These are phyloP conservation scores for Apamea crenata DNA, from an alignment of 2,888 invertebrate genomes.

Conservation along the genomic window DNA sequence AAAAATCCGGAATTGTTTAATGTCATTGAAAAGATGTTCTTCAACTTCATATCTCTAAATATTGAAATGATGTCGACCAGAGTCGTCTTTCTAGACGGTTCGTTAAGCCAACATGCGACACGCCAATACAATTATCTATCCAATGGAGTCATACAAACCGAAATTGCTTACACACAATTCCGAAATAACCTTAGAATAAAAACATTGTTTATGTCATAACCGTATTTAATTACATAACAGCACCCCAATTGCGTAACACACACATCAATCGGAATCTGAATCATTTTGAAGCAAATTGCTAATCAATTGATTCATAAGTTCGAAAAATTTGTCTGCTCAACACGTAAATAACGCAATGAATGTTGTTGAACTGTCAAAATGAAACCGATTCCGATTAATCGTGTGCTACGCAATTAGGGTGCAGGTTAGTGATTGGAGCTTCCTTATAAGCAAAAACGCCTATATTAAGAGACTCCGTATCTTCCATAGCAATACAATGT, in stretches of 20 bases:
- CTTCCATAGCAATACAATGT: background rate
- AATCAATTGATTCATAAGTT: too few relatives aligned
- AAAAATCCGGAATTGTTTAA: background rate
- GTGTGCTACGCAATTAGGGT: too few relatives aligned
- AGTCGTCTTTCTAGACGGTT: background rate
- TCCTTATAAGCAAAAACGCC: background rate
- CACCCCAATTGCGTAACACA: too few relatives aligned
- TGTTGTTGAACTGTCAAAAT: too few relatives aligned
- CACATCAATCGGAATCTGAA: too few relatives aligned
- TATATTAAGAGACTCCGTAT: background rate
- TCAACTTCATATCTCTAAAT: background rate
- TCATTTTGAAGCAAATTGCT: too few relatives aligned
- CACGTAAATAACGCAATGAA: too few relatives aligned
- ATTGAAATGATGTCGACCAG: background rate
- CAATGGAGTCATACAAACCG: background rate
- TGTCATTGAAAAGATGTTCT: background rate
- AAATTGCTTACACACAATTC: background rate
- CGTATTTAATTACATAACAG: background rate
- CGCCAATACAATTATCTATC: background rate
- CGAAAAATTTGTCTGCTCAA: too few relatives aligned
- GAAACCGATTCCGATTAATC: too few relatives aligned
- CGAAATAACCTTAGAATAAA: background rate
- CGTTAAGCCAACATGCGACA: background rate
- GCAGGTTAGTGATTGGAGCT: background rate
- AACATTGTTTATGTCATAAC: background rate